phyloP scores from a whole-genome alignment of 2,888 invertebrate genomes.

The Neoaliturus tenellus region DNA sequence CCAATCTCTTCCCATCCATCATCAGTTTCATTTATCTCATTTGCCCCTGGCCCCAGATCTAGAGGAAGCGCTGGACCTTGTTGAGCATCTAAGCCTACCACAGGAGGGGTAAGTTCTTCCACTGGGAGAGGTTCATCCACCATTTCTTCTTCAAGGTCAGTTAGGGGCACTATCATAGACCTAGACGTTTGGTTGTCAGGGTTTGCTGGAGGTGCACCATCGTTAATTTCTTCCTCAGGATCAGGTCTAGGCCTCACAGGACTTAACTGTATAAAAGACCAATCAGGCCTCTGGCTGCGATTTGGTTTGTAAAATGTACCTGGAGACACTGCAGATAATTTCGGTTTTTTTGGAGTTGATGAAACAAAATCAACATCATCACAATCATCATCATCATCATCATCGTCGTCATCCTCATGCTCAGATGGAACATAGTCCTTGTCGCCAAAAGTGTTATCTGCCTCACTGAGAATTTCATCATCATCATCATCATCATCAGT shows the following conservation, averaged over 20 bases:
- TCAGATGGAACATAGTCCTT: neutral
- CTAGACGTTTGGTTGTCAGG: too few relatives aligned
- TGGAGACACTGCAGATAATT: neutral
- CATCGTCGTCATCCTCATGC: neutral
- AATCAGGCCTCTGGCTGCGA: neutral
- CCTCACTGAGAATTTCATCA: too few relatives aligned
- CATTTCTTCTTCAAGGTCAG: neutral
- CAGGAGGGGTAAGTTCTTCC: too few relatives aligned
- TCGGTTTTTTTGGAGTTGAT: neutral
- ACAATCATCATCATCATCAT: neutral
- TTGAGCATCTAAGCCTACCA: neutral
- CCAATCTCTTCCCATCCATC: neutral
- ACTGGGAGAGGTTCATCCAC: neutral
- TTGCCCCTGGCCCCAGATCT: neutral
- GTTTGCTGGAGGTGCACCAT: too few relatives aligned
- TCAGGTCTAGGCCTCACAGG: neutral
- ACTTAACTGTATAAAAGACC: neutral
- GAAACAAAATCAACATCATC: neutral
- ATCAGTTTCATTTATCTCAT: too few relatives aligned
- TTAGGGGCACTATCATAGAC: neutral
- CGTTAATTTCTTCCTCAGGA: too few relatives aligned
- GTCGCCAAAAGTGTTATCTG: too few relatives aligned
- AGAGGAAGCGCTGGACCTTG: neutral
- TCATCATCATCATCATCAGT: neutral
- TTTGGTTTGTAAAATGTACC: neutral